Base-by-base conservation (phyloP, 2,113 vertebrate species). In the Dasyornis broadbenti region DNA sequence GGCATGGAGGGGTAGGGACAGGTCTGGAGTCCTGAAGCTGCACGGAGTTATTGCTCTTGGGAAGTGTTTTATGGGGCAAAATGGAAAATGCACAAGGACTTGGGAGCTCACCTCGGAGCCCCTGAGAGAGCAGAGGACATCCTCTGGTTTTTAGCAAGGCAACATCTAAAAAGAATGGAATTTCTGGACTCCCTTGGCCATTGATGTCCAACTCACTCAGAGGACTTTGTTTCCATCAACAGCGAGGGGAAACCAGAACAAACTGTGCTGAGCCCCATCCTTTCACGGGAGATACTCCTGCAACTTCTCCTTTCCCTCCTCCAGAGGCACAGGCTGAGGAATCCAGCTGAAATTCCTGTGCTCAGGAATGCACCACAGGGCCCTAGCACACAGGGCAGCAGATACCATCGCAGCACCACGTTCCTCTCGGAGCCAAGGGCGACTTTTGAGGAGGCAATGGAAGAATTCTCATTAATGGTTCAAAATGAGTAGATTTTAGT, bases 101-200 rank as follows among this genome's bases (percentile, higher is more conserved):
- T 8, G n/a, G 28, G 35, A 0, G 0, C 27, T 14, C 50, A 21
- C 35, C 79, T 15, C 31, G 39, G 56, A 73, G 53, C 54, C 12
- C 54, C 14, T 14, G 22, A 14, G 30, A 53, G 53, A 45, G 71
- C 59, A n/a, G 40, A 65, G 61, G 61, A 12, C 77, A 16, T 10
- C 20, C 20, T 18, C 24, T 4, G 52, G 27, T 39, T 39, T 39
- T 24, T 7, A 49, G n/a, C 78, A 40, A 40, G 64, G 78, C n/a
- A 39, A 11, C n/a, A 21, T 7, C 8, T 53, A 26, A 59, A 68
- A n/a, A 56, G 8, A 61, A 13, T 3, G 21, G 70, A 6, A 39
- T 72, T 59, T 72, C 6, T 7, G n/a, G 49, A 23, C 2, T 22
- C 72, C 3, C 54, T 54, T 17, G 42, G 18, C 21, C 0, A 0